These are phyloP conservation scores for Atherinosoma microstoma DNA, from an alignment of 2,797 vertebrate species.

Conservation along the genomic window DNA sequence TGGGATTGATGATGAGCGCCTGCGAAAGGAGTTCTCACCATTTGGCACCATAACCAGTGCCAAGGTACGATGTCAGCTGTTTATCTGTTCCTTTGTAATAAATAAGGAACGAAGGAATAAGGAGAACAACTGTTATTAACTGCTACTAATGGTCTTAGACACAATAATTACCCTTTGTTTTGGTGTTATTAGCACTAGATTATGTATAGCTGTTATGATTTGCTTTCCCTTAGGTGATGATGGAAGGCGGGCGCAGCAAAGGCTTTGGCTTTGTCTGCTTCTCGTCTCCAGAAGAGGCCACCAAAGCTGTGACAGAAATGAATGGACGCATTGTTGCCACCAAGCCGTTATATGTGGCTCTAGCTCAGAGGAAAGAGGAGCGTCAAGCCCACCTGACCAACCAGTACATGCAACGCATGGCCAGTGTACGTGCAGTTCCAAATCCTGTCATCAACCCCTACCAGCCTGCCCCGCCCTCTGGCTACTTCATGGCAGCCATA, in stretches of 20 bases:
- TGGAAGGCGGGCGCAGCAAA: constrained; percentile 97
- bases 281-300: constrained; percentile 97
- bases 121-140: not conserved
- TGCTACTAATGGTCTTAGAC: too few species aligned
- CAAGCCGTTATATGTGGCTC: constrained; percentile 95
- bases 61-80: constrained; percentile 70
- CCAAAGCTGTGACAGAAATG: constrained; percentile 98
- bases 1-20: constrained; percentile 90
- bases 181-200: not conserved
- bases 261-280: constrained; percentile 99
- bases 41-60: constrained; percentile 87
- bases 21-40: constrained; percentile 84
- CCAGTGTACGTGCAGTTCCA: constrained; percentile 92
- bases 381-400: constrained; percentile 97
- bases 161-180: not conserved
- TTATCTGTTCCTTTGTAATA: not conserved
- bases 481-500: constrained; percentile 98
- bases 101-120: not conserved
- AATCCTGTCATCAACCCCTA: constrained; percentile 97
- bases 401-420: constrained; percentile 99
- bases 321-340: constrained; percentile 97
- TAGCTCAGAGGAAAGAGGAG: constrained; percentile 97
- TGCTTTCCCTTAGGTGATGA: constrained; percentile 89
- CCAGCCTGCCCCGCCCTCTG: constrained; percentile 92
- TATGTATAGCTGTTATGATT: not conserved